Percentiles rank a stretch among this genome's conserved stretches.
Conservation (phyloP, 1,140 invertebrate species). For the Macrosteles quadrilineatus region DNA sequence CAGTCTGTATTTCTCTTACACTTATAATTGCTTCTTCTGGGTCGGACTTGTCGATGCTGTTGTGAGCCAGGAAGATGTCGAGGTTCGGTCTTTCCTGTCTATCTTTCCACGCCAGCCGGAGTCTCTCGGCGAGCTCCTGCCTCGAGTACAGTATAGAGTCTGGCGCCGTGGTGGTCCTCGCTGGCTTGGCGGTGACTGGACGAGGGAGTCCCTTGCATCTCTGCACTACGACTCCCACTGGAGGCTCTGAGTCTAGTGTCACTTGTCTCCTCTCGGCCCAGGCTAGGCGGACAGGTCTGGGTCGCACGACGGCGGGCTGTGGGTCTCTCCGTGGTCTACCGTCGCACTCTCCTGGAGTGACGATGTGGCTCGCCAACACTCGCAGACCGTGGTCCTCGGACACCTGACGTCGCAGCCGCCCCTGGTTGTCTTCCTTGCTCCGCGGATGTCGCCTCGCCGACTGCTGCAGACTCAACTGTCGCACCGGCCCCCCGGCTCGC, state of each 20-base stretch:
- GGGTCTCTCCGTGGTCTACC: not conserved
- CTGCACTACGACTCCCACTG: conserved; percentile 42
- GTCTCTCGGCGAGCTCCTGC: conserved; percentile 55
- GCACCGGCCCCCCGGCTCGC: conserved; percentile 19
- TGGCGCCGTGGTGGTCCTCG: conserved; percentile 31
- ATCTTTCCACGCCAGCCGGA: conserved; percentile 56
- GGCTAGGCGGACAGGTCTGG: conserved; percentile 10
- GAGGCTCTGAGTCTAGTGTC: not conserved
- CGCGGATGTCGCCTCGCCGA: conserved; percentile 1
- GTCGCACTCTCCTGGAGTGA: not conserved
- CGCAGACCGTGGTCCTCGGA: conserved; percentile 14
- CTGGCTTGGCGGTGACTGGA: conserved; percentile 39
- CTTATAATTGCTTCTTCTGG: not conserved
- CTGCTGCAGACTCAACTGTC: conserved; percentile 22
- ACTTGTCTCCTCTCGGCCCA: conserved; percentile 18
- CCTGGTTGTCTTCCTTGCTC: not conserved
- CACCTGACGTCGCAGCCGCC: not conserved
- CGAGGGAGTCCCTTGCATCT: conserved; percentile 46
- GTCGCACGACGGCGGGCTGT: not conserved
- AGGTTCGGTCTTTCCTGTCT: conserved; percentile 55
- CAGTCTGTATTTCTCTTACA: conserved; percentile 2
- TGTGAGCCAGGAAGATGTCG: conserved; percentile 57
- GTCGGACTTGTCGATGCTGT: conserved; percentile 22
- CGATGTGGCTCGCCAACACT: conserved; percentile 1
- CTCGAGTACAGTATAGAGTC: conserved; percentile 56